Conservation (phyloP, 2,113 vertebrate species). For the Telmatochromis brichardi region DNA sequence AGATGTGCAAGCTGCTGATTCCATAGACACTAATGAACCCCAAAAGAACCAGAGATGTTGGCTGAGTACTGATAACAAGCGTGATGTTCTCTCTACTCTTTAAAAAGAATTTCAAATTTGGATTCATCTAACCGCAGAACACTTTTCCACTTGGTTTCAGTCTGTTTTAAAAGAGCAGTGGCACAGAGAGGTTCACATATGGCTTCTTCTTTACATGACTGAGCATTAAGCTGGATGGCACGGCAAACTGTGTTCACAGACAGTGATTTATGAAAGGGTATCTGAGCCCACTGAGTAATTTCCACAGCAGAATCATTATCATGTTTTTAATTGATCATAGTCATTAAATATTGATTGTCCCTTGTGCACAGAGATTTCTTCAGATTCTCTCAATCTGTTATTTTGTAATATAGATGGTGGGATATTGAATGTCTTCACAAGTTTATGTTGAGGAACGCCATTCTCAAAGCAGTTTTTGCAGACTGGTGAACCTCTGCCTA, state of each 20-base stretch:
- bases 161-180: background rate
- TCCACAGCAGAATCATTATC: background rate
- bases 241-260: background rate
- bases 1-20: background rate
- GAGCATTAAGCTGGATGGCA: background rate
- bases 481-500: background rate
- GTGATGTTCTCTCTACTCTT: background rate
- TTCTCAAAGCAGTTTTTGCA: background rate
- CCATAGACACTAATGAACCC: background rate
- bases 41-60: background rate
- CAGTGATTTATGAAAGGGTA: background rate
- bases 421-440: background rate
- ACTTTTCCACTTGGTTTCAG: background rate
- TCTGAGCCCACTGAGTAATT: background rate
- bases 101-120: background rate
- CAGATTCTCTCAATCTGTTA: background rate
- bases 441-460: background rate
- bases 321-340: background rate
- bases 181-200: background rate
- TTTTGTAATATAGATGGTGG: background rate
- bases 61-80: background rate
- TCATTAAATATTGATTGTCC: background rate
- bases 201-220: background rate
- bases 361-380: background rate
- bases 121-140: background rate